Conservation (phyloP, 2,888 invertebrate species). For the Ochropleura plecta region DNA sequence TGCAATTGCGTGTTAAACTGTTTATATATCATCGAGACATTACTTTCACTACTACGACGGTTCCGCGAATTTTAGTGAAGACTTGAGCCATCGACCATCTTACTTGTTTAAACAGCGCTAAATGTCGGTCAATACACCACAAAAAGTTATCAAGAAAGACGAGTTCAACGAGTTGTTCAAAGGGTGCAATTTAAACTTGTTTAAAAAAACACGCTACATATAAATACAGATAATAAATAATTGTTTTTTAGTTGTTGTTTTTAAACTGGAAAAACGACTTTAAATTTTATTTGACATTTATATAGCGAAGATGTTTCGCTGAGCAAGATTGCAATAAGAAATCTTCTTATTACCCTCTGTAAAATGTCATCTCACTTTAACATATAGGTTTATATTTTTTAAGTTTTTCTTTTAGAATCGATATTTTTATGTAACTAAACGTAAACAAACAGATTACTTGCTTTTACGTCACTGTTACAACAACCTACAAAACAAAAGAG, state of each 20-base stretch:
- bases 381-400: background rate
- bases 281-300: slow-evolving; percentile 11
- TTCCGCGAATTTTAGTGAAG: slow-evolving; percentile 74
- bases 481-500: slow-evolving; percentile 19
- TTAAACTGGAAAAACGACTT: slow-evolving; percentile 6
- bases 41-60: slow-evolving; percentile 79
- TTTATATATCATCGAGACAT: slow-evolving; percentile 62
- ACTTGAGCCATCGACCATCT: slow-evolving; percentile 61
- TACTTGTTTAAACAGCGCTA: slow-evolving; percentile 41
- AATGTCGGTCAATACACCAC: slow-evolving; percentile 67
- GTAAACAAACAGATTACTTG: background rate
- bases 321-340: background rate
- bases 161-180: slow-evolving; percentile 40
- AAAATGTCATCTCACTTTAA: background rate
- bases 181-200: slow-evolving; percentile 37
- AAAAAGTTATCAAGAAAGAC: slow-evolving; percentile 52
- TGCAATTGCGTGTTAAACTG: slow-evolving; percentile 52
- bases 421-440: background rate
- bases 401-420: background rate
- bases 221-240: slow-evolving; percentile 12
- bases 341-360: background rate
- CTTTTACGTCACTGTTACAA: background rate
- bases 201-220: slow-evolving; percentile 8
- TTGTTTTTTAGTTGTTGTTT: slow-evolving; percentile 11
- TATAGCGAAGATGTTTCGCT: slow-evolving; percentile 2